Evolutionary conservation across 2,888 invertebrate species (phyloP).

Genomic region (Drosophila niveifrons): DNA sequence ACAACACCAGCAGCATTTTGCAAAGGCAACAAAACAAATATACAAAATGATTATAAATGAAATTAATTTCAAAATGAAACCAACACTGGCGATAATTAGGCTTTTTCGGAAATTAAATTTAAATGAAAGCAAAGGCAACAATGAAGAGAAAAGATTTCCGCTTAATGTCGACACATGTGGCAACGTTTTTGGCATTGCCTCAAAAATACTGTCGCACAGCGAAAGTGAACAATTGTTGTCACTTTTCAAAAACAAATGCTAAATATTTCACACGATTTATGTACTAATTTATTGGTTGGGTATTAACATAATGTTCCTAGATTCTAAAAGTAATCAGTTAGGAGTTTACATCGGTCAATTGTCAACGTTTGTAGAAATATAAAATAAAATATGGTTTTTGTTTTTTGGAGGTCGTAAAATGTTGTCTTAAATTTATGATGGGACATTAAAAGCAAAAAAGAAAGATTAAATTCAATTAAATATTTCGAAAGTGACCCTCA

Average conservation of each 20-base stretch:
- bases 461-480: conserved; percentile 61
- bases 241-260: conserved; percentile 35
- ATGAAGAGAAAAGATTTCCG: conserved; percentile 24
- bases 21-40: conserved; percentile 64
- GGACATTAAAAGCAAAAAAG: conserved; percentile 21
- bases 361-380: conserved; percentile 45
- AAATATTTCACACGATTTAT: conserved; percentile 22
- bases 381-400: conserved; percentile 6
- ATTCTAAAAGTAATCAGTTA: conserved; percentile 40
- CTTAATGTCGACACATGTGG: conserved; percentile 8
- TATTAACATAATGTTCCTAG: conserved; percentile 41
- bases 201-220: conserved; percentile 56
- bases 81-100: conserved; percentile 68
- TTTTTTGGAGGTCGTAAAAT: conserved; percentile 27
- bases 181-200: conserved; percentile 54
- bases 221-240: conserved; percentile 74
- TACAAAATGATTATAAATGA: conserved; percentile 78
- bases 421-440: conserved; percentile 51
- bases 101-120: conserved; percentile 32
- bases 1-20: conserved; percentile 36
- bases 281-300: conserved; percentile 42
- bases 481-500: conserved; percentile 77
- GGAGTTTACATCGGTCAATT: conserved; percentile 23
- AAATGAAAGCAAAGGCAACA: conserved; percentile 12
- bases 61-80: conserved; percentile 67